Percentiles rank a stretch among this genome's conserved stretches.
phyloP scores from a whole-genome alignment of 1,140 invertebrate genomes.

The Campoletis sonorensis region DNA sequence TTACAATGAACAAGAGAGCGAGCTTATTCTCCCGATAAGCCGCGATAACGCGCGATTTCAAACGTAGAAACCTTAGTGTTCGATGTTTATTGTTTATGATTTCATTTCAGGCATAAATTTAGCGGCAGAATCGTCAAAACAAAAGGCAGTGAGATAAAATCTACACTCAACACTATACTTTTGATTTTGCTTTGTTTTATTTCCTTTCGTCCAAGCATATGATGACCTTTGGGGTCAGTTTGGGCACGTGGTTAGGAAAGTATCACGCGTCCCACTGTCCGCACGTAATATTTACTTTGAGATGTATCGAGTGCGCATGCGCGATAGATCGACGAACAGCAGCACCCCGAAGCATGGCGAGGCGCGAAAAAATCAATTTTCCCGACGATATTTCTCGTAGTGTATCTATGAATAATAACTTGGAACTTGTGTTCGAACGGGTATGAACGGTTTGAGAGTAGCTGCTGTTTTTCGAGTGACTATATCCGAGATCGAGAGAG shows the following conservation, averaged over 20 bases:
- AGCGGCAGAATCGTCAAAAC: no score
- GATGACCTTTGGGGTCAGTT: conserved; percentile 2
- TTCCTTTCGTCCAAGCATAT: neutral
- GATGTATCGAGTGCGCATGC: conserved; percentile 8
- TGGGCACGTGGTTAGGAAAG: conserved; percentile 4
- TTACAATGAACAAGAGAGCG: neutral
- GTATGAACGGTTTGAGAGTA: conserved; percentile 9
- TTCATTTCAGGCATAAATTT: no score
- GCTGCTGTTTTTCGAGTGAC: conserved; percentile 66
- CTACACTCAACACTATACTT: neutral
- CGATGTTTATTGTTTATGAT: no score
- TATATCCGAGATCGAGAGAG: conserved; percentile 53
- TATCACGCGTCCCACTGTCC: conserved; percentile 20
- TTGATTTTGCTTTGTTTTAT: neutral
- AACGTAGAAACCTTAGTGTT: no score
- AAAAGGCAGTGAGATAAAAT: no score
- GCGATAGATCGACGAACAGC: conserved; percentile 9
- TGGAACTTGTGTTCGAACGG: neutral
- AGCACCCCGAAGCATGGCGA: neutral
- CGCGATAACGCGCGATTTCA: neutral
- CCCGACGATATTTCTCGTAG: neutral
- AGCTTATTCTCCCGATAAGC: neutral
- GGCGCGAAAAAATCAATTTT: conserved; percentile 15
- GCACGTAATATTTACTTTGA: neutral
- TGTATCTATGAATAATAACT: neutral